phyloP scores from a whole-genome alignment of 2,113 vertebrate genomes.

The Gavialis gangeticus region DNA sequence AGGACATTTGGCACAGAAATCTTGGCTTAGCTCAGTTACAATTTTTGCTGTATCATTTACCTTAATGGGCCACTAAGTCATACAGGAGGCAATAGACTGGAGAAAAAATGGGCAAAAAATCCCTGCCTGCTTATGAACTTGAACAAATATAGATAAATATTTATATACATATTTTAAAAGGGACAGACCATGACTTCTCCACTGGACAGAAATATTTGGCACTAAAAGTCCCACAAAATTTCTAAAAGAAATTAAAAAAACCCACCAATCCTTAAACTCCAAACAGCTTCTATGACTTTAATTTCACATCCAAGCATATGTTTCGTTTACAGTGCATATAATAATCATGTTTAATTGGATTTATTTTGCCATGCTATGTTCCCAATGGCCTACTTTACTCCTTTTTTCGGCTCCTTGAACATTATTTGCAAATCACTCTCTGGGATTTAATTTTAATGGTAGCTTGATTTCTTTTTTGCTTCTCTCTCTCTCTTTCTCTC shows the following conservation, averaged over 20 bases:
- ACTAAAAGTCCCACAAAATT: slow-evolving; percentile 26
- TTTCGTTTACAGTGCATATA: slow-evolving; percentile 70
- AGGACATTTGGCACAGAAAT: slow-evolving; percentile 44
- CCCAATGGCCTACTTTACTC: slow-evolving; percentile 76
- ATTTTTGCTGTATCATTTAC: slow-evolving; percentile 67
- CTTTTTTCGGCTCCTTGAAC: slow-evolving; percentile 77
- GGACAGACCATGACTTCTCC: slow-evolving; percentile 46
- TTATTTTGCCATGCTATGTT: slow-evolving; percentile 78
- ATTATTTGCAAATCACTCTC: slow-evolving; percentile 83
- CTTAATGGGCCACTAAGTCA: slow-evolving; percentile 64
- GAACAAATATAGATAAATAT: slow-evolving; percentile 60
- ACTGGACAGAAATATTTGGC: slow-evolving; percentile 60
- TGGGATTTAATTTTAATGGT: slow-evolving; percentile 83
- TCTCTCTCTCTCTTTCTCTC: slow-evolving; percentile 19
- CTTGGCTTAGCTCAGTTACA: slow-evolving; percentile 23
- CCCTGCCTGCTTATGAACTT: slow-evolving; percentile 50
- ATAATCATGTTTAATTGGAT: slow-evolving; percentile 84
- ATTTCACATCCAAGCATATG: slow-evolving; percentile 72
- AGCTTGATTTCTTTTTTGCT: slow-evolving; percentile 72
- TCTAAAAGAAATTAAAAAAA: slow-evolving; percentile 38
- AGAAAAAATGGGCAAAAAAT: slow-evolving; percentile 49
- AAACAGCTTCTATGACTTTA: slow-evolving; percentile 68
- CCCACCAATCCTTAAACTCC: slow-evolving; percentile 40
- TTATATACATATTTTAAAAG: slow-evolving; percentile 26
- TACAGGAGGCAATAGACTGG: slow-evolving; percentile 49